These are phyloP conservation scores for Aphelocoma californica DNA, from an alignment of 2,797 vertebrate species.

Conservation along the genomic window DNA sequence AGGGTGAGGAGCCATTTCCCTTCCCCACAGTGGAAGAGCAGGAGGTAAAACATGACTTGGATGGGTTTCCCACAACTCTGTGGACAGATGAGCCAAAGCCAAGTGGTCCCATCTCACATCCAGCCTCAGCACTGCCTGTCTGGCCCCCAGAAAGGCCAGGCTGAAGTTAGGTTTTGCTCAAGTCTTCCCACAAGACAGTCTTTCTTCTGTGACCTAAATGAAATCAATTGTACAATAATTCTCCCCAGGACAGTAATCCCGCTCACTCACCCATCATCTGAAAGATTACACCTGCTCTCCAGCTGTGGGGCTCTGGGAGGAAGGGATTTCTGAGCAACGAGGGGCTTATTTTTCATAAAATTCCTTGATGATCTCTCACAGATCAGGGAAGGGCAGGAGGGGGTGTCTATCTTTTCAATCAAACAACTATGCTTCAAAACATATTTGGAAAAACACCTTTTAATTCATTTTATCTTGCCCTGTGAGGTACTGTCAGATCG, in stretches of 20 bases:
- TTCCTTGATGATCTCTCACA: background rate
- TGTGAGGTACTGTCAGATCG: background rate
- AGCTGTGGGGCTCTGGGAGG: background rate
- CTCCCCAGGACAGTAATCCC: background rate
- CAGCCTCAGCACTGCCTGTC: background rate
- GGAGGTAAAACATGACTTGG: accelerated
- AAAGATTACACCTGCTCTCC: constrained; percentile 6
- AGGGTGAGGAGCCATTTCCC: background rate
- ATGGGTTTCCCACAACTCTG: background rate
- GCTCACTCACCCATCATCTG: background rate
- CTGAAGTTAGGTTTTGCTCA: background rate
- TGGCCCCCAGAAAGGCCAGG: background rate
- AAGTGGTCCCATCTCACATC: background rate
- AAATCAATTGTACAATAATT: background rate
- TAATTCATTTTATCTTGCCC: background rate
- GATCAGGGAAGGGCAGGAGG: background rate
- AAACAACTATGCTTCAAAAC: background rate
- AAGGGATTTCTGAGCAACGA: background rate
- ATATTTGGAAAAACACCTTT: background rate
- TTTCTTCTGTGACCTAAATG: background rate
- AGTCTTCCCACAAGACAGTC: background rate
- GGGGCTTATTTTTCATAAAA: background rate
- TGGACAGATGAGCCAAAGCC: accelerated
- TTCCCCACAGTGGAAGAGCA: background rate
- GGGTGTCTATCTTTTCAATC: background rate